These are phyloP conservation scores for Lithobates pipiens DNA, from an alignment of 2,797 vertebrate genomes.

Conservation along the genomic window DNA sequence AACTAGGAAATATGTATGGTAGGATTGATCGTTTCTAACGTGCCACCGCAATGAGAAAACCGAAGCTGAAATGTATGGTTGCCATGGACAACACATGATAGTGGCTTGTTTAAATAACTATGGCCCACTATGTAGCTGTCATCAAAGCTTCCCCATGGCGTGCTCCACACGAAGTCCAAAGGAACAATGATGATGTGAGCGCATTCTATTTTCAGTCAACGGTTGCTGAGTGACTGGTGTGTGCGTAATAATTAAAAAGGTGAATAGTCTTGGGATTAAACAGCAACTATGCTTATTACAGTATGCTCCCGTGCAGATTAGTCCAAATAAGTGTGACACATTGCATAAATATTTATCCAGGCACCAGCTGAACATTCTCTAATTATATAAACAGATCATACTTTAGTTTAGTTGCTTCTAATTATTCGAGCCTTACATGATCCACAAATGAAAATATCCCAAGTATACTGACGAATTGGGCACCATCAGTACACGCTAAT, in stretches of 20 bases:
- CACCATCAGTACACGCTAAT: background rate
- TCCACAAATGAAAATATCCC: slow-evolving; percentile 30
- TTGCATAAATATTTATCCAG: slow-evolving; percentile 49
- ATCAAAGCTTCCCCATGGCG: too few relatives aligned
- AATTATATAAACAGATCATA: slow-evolving; percentile 35
- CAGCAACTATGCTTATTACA: slow-evolving; percentile 37
- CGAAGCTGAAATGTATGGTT: too few relatives aligned
- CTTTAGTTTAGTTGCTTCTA: slow-evolving; percentile 19
- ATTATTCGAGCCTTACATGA: slow-evolving; percentile 19
- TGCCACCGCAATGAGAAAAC: too few relatives aligned
- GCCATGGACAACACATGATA: too few relatives aligned
- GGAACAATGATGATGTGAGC: background rate
- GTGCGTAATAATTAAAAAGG: slow-evolving; percentile 38
- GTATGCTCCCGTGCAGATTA: slow-evolving; percentile 37
- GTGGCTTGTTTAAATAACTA: too few relatives aligned
- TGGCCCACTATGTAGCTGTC: too few relatives aligned
- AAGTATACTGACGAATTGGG: background rate
- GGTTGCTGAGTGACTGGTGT: slow-evolving; percentile 22
- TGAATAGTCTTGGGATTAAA: slow-evolving; percentile 44
- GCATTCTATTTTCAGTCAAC: background rate
- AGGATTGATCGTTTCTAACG: too few relatives aligned
- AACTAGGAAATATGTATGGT: too few relatives aligned
- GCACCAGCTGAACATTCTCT: slow-evolving; percentile 43
- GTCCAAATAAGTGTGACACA: slow-evolving; percentile 49
- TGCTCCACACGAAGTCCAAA: background rate